Evolutionary conservation across 2,888 invertebrate species (phyloP), one percentile per base, ranked within the genome.

Genomic region (Girardia tigrina): DNA sequence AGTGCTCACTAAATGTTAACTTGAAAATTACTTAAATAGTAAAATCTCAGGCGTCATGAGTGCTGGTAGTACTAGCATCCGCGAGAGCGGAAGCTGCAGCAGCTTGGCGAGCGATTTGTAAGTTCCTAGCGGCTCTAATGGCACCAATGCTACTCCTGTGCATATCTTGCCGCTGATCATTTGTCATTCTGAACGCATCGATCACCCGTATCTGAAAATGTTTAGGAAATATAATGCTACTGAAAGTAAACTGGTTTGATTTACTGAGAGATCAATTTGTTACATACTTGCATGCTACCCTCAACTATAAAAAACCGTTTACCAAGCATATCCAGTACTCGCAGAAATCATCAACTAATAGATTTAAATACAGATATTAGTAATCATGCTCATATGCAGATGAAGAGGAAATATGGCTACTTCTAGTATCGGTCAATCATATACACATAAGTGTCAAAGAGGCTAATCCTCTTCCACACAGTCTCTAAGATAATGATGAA

Each of bases 281-380:
- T 56, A 56, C 56, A 56, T 56, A 56, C 56, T 56, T 56, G 56
- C 56, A 56, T 56, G 56, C 56, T 56, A 56, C 56, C 56, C 56
- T 56, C n/a, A 56, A 56, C 56, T 56, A 56, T 56, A 8, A 56
- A 56, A 56, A 20, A 56, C 56, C 56, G n/a, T 8, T 56, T 56
- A 56, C 56, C 56, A 56, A 56, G 56, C 56, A 56, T 56, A 36
- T 36, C 56, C 56, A 56, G 56, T n/a, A 56, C 6, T 56, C 23
- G 4, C 23, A 8, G 56, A 56, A 56, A 56, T 56, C 56, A 56
- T 56, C 56, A 56, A 56, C 56, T 56, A 56, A 20, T 20, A 23
- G 56, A 20, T 56, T 56, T 36, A 20, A 56, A 56, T 56, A 56
- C 56, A 56, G 56, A 56, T 56, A 56, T 56, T 56, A 56, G 56